These are phyloP conservation scores for Meganola albula DNA, from an alignment of 2,888 invertebrate species.

Conservation along the genomic window DNA sequence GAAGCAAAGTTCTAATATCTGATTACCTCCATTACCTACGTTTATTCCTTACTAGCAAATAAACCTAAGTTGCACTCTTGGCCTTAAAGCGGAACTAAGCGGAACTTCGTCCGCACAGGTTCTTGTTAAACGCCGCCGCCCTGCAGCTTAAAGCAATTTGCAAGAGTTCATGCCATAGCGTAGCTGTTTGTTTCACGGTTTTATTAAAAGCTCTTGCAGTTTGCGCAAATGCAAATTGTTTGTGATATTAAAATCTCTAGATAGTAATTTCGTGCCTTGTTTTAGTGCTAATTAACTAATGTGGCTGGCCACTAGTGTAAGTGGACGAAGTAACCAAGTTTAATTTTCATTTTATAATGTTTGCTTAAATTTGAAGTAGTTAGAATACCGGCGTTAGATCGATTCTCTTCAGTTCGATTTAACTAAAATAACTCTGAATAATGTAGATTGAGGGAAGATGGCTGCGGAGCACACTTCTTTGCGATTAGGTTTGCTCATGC, in stretches of 20 bases:
- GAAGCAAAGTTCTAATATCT: too few relatives aligned
- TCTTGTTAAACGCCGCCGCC: constrained; percentile 64
- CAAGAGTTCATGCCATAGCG: constrained; percentile 62
- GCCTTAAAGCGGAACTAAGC: constrained; percentile 51
- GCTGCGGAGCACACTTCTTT: too few relatives aligned
- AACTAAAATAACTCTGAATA: too few relatives aligned
- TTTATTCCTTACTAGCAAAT: constrained; percentile 1
- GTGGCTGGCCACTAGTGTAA: constrained; percentile 16
- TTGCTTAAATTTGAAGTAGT: too few relatives aligned
- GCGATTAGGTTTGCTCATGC: too few relatives aligned
- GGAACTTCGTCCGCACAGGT: constrained; percentile 60
- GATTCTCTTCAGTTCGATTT: too few relatives aligned
- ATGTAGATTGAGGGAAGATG: too few relatives aligned
- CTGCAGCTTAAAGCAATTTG: constrained; percentile 72
- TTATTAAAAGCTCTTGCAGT: constrained; percentile 60
- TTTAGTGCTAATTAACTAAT: constrained; percentile 22
- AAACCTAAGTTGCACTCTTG: constrained; percentile 17
- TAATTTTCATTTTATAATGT: too few relatives aligned
- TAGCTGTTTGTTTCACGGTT: constrained; percentile 59
- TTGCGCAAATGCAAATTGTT: constrained; percentile 55
- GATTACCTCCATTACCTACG: too few relatives aligned
- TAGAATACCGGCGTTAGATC: too few relatives aligned
- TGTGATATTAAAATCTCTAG: constrained; percentile 49
- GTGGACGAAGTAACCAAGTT: too few relatives aligned
- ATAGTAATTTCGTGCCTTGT: constrained; percentile 21